phyloP scores from a whole-genome alignment of 1,140 invertebrate genomes.

The Pogonognathellus flavescens region DNA sequence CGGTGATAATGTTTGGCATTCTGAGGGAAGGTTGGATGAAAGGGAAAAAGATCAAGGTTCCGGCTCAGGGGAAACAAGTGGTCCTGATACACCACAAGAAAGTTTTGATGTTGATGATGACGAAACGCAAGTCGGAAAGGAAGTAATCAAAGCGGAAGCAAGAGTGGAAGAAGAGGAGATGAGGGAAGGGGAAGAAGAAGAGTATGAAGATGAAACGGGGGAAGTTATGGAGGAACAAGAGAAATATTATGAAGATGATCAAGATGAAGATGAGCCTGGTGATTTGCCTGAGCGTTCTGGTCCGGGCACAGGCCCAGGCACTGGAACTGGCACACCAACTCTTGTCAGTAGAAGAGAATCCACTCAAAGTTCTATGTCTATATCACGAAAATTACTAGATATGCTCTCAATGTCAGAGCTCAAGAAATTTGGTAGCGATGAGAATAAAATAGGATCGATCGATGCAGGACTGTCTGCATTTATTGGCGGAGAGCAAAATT shows the following conservation, averaged over 20 bases:
- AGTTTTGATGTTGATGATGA: slow-evolving; percentile 81
- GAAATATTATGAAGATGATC: slow-evolving; percentile 67
- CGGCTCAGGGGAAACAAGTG: slow-evolving; percentile 87
- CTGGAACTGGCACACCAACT: slow-evolving; percentile 53
- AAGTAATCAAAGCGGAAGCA: slow-evolving; percentile 51
- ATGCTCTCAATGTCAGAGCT: slow-evolving; percentile 66
- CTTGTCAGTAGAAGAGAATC: slow-evolving; percentile 63
- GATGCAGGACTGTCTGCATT: slow-evolving; percentile 54
- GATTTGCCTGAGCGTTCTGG: slow-evolving; percentile 45
- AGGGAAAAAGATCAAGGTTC: slow-evolving; percentile 63
- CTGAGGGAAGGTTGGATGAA: slow-evolving; percentile 66
- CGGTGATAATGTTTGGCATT: slow-evolving; percentile 61
- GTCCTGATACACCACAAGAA: slow-evolving; percentile 80
- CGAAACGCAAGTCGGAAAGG: slow-evolving; percentile 68
- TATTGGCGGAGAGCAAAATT: slow-evolving; percentile 47
- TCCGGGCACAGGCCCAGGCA: slow-evolving; percentile 47
- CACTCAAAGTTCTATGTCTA: slow-evolving; percentile 63
- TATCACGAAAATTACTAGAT: slow-evolving; percentile 65
- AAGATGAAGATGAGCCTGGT: slow-evolving; percentile 45
- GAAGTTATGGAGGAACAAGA: slow-evolving; percentile 66
- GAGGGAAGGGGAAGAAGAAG: slow-evolving; percentile 55
- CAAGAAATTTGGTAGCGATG: slow-evolving; percentile 62
- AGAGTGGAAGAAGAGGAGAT: neutral
- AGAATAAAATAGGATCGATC: slow-evolving; percentile 56
- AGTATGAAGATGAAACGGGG: slow-evolving; percentile 64